Evolutionary conservation across 2,888 invertebrate species (phyloP), one percentile per base, ranked within the genome.

Genomic region (Sphinx pinastri): DNA sequence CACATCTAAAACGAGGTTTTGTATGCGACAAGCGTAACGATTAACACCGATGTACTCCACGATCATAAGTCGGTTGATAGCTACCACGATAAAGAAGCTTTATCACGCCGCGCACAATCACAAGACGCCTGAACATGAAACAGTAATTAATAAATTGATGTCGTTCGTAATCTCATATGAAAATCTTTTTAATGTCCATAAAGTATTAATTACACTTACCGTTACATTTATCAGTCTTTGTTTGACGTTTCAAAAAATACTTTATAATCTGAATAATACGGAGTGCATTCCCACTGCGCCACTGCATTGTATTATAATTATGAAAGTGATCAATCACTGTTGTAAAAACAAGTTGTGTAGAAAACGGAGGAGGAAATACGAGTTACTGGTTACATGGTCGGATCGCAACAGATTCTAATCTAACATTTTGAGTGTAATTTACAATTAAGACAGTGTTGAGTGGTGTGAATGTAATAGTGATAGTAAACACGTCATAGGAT

Each of bases 161-260:
- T 74, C 73, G 68, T 38, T 58, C 76, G 71, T 77, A 77, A 83
- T 83, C 82, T 76, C 57, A 67, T 76, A 76, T 77, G 67, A 71
- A 76, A 80, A 81, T 77, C 81, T 74, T 76, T 76, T 76, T 57
- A 76, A 80, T 58, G 71, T 71, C 73, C 58, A 77, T 75, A 79
- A 71, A 84, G 79, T 82, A 82, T 82, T 77, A 81, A 77, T 76
- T 79, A 78, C 80, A 73, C 66, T 76, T 72, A 73, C 73, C 69
- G 77, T 77, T 81, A 82, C 55, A 19, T 79, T 76, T 79, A 80
- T 81, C 69, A 74, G 73, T 82, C 80, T 82, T 81, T 84, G 84
- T 84, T 84, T 86, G 79, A 76, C 77, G 79, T 84, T 84, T 72
- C 74, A 81, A 75, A 86, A 86, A 84, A 83, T 83, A 74, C 71